Base-by-base conservation (phyloP, 2,113 vertebrate species). In the Scomber scombrus region DNA sequence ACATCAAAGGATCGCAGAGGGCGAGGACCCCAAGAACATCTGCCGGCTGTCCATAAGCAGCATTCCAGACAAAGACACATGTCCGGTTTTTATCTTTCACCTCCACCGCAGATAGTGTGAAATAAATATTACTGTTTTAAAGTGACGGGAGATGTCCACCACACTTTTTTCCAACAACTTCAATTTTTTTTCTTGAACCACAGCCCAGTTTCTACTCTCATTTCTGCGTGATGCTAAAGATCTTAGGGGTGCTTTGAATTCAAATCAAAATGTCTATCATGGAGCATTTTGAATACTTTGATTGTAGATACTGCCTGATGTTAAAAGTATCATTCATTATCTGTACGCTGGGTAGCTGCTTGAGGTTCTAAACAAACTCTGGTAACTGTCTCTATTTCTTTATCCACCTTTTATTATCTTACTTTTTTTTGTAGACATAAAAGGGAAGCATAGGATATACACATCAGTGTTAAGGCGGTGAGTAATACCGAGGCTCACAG, bases 1-100 rank as follows among this genome's bases (percentile, higher is more conserved):
- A 71, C 79, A 79, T 57, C 58, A 87, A 58, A 61, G 86, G 62
- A 69, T 81, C 57, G n/a, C 47, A 68, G 74, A 75, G 56, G 71
- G 16, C 15, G 29, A 73, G 58, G 52, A 79, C 52, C 65, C 60
- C 18, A 40, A 51, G 57, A 75, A 85, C 86, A 83, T 88, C 87
- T 80, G 85, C 84, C 79, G 75, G 80, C 85, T 84, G 81, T 87
- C 72, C 56, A 10, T 10, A 56, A n/a, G 80, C 65, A 57, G 75
- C 84, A 69, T 86, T 73, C 74, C 70, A 69, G 49, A 62, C 81
- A 18, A 56, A 12, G 74, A 54, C 51, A 47, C 67, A 31, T 40
- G 61, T 76, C 70, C 78, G 61, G 57, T 40, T 58, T 82, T 83
- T 69, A 71, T 81, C 75, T 69, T 52, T 62, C 79, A 78, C 70